phyloP scores from a whole-genome alignment of 2,888 invertebrate genomes.

The Sylvicola cinctus region DNA sequence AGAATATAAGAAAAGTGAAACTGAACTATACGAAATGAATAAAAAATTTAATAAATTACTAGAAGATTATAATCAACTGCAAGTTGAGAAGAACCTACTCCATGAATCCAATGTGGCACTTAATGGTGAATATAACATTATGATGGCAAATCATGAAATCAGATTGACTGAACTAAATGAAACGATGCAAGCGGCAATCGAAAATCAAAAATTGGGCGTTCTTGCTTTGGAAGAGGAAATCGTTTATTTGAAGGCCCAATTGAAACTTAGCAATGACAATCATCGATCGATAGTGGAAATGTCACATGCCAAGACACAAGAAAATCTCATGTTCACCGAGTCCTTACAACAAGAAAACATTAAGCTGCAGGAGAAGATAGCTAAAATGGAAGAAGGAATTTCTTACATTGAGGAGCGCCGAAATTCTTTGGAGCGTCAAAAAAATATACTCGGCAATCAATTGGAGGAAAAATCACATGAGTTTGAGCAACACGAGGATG shows the following conservation, averaged over 20 bases:
- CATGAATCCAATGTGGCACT: slow-evolving; percentile 1
- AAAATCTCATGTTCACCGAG: slow-evolving; percentile 53
- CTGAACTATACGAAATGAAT: no score
- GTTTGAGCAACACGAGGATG: slow-evolving; percentile 38
- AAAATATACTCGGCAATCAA: slow-evolving; percentile 37
- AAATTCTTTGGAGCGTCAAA: slow-evolving; percentile 35
- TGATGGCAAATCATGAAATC: no score
- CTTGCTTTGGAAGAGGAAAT: slow-evolving; percentile 10
- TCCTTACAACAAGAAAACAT: slow-evolving; percentile 43
- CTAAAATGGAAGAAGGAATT: slow-evolving; percentile 43
- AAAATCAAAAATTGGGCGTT: slow-evolving; percentile 29
- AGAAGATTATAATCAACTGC: slow-evolving; percentile 2
- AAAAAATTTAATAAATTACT: slow-evolving; percentile 4
- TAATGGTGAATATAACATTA: no score
- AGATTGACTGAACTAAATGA: slow-evolving; percentile 4
- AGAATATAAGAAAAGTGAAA: no score
- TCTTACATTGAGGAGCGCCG: slow-evolving; percentile 37
- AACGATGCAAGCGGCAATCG: slow-evolving; percentile 32
- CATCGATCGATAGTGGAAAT: slow-evolving; percentile 11
- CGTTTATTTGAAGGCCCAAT: slow-evolving; percentile 12
- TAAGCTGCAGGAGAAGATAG: slow-evolving; percentile 39
- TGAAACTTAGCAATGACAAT: neutral
- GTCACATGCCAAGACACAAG: slow-evolving; percentile 45
- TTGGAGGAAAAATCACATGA: slow-evolving; percentile 37
- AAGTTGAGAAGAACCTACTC: slow-evolving; percentile 9